phyloP scores from a whole-genome alignment of 2,888 invertebrate species.

The Orthosia incerta region DNA sequence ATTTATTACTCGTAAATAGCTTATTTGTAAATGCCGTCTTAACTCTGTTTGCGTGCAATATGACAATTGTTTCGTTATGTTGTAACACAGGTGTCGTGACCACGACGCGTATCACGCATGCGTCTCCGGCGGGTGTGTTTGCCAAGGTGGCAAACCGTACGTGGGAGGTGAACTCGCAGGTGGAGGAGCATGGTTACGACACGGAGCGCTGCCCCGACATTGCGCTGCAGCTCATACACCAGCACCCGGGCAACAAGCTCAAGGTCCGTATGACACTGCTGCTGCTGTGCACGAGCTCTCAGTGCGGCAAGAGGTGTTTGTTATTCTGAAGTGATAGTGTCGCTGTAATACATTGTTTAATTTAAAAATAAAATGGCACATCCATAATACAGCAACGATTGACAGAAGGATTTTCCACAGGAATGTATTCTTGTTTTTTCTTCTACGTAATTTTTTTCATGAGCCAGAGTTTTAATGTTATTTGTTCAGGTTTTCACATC shows the following conservation, averaged over 20 bases:
- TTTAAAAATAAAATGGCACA: background rate
- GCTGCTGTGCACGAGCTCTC: too few relatives aligned
- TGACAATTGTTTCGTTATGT: background rate
- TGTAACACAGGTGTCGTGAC: conserved; percentile 92
- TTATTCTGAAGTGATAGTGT: background rate
- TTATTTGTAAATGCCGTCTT: background rate
- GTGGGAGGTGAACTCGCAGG: conserved; percentile 93
- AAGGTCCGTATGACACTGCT: conserved; percentile 86
- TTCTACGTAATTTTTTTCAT: too few relatives aligned
- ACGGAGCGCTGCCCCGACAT: conserved; percentile 92
- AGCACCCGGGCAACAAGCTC: conserved; percentile 92
- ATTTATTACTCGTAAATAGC: too few relatives aligned
- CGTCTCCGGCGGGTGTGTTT: conserved; percentile 93
- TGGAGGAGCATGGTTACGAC: conserved; percentile 81
- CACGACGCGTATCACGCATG: conserved; percentile 94
- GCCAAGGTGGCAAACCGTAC: conserved; percentile 92
- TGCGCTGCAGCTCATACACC: conserved; percentile 92
- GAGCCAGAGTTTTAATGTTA: too few relatives aligned
- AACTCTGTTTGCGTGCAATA: background rate
- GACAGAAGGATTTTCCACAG: too few relatives aligned
- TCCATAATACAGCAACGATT: too few relatives aligned
- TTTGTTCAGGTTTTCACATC: too few relatives aligned
- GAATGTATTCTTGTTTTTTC: too few relatives aligned
- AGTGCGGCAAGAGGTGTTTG: background rate
- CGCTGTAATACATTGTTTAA: background rate